Conservation (phyloP, 2,888 invertebrate species). For the Heteromyza rotundicornis region DNA sequence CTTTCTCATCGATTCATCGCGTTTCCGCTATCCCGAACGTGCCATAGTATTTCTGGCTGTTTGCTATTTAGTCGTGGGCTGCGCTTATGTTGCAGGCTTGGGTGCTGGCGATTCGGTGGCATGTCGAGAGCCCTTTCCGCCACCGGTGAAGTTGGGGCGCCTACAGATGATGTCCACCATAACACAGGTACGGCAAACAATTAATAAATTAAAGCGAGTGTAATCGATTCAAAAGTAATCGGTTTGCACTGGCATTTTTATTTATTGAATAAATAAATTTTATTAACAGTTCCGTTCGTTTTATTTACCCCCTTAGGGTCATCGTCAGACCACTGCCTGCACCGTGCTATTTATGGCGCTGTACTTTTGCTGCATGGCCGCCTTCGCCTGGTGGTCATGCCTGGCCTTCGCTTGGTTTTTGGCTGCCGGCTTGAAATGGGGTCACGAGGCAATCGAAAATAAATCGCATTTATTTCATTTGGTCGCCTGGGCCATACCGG, state of each 20-base stretch:
- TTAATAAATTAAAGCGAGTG: background rate
- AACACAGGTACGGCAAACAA: conserved; percentile 76
- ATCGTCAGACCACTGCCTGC: conserved; percentile 68
- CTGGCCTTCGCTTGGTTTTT: conserved; percentile 96
- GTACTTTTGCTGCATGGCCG: conserved; percentile 96
- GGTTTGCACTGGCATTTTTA: background rate
- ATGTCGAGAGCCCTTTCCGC: conserved; percentile 81
- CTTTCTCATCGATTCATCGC: conserved; percentile 90
- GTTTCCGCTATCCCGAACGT: conserved; percentile 97
- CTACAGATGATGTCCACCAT: conserved; percentile 82
- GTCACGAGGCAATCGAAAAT: conserved; percentile 96
- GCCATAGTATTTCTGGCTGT: conserved; percentile 97
- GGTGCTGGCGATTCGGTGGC: conserved; percentile 82
- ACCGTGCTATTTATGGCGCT: conserved; percentile 95
- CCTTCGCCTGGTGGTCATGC: conserved; percentile 97
- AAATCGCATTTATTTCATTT: conserved; percentile 97
- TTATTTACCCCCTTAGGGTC: conserved; percentile 49
- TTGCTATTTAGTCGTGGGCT: conserved; percentile 93
- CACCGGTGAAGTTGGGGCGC: conserved; percentile 73
- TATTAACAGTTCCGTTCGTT: conserved; percentile 10
- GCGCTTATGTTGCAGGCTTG: conserved; percentile 89
- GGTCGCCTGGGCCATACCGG: conserved; percentile 97
- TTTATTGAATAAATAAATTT: conserved; percentile 5
- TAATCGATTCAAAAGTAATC: background rate
- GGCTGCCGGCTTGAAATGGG: conserved; percentile 96